These are phyloP conservation scores for Hesperia comma DNA, from an alignment of 2,888 invertebrate genomes.

Conservation along the genomic window DNA sequence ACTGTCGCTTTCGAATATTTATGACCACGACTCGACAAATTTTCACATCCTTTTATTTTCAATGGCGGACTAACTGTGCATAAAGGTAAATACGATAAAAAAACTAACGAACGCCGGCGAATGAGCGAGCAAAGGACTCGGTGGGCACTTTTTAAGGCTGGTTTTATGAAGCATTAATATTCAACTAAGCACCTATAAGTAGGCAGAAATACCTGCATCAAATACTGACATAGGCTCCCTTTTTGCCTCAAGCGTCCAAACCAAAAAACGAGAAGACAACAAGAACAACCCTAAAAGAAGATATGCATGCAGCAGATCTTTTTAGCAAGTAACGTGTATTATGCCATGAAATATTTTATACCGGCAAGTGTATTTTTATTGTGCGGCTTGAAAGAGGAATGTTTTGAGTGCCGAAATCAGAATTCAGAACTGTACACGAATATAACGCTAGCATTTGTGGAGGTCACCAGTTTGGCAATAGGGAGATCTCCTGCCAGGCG, in stretches of 20 bases:
- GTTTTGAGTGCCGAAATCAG: no score
- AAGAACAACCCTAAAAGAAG: background rate
- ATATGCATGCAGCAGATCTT: background rate
- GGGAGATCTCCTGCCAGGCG: no score
- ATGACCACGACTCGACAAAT: constrained; percentile 75
- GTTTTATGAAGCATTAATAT: constrained; percentile 31
- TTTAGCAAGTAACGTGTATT: background rate
- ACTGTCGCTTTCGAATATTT: constrained; percentile 76
- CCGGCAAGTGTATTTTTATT: no score
- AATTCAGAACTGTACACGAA: no score
- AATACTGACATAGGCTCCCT: constrained; percentile 11
- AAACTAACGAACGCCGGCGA: constrained; percentile 52
- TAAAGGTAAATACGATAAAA: constrained; percentile 67
- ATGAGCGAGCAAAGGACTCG: constrained; percentile 43
- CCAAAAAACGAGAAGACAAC: no score
- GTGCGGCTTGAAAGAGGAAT: no score
- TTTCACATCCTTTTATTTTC: constrained; percentile 75
- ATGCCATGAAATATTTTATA: no score
- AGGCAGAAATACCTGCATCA: constrained; percentile 12
- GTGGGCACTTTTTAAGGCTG: constrained; percentile 27
- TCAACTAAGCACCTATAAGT: constrained; percentile 21
- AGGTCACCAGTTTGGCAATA: no score
- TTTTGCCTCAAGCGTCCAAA: constrained; percentile 6
- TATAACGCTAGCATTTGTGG: no score
- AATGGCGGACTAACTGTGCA: constrained; percentile 64